Conservation (phyloP, 2,113 vertebrate genomes). For the Cyprinodon brontotheroides region DNA sequence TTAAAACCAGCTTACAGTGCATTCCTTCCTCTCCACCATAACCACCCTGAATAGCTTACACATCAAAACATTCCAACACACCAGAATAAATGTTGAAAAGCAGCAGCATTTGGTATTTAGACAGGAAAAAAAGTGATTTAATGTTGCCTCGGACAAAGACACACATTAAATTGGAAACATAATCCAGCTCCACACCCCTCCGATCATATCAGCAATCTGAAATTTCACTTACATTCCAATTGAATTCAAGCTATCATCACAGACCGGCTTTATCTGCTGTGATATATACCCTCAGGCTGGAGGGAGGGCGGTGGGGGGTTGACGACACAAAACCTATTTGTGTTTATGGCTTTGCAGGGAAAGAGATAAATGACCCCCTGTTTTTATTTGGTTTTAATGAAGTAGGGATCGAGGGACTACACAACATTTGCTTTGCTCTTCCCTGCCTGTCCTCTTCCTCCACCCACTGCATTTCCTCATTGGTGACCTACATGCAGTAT, state of each 20-base stretch:
- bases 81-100: slow-evolving; percentile 41
- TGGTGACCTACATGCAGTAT: slow-evolving; percentile 77
- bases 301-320: slow-evolving; percentile 13
- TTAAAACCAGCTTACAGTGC: neutral
- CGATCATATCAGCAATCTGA: slow-evolving; percentile 70
- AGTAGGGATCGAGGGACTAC: slow-evolving; percentile 80
- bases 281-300: slow-evolving; percentile 65
- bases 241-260: slow-evolving; percentile 71
- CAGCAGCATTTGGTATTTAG: slow-evolving; percentile 46
- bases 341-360: slow-evolving; percentile 79
- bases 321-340: slow-evolving; percentile 68
- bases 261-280: slow-evolving; percentile 67
- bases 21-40: neutral
- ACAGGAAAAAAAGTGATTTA: slow-evolving; percentile 50
- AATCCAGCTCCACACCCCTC: slow-evolving; percentile 38
- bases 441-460: slow-evolving; percentile 45
- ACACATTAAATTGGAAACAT: slow-evolving; percentile 35
- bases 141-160: slow-evolving; percentile 41
- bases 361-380: slow-evolving; percentile 81
- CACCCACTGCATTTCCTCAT: slow-evolving; percentile 49
- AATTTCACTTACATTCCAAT: slow-evolving; percentile 75
- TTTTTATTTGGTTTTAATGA: slow-evolving; percentile 85
- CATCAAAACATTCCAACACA: slow-evolving; percentile 4
- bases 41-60: slow-evolving; percentile 4
- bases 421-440: slow-evolving; percentile 54